Conservation (phyloP, 1,140 invertebrate genomes). For the Dreissena rostriformis region DNA sequence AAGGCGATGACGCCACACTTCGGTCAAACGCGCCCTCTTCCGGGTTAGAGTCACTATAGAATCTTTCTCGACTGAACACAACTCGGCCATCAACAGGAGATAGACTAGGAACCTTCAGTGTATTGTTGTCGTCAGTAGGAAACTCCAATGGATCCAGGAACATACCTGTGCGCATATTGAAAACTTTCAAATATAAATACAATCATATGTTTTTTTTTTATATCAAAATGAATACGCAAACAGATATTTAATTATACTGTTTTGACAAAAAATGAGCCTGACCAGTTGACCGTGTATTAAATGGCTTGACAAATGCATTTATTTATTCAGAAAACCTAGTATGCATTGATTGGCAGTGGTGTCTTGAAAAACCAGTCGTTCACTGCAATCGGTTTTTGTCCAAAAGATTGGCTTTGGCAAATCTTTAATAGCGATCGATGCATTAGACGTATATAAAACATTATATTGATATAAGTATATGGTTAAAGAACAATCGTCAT, state of each 20-base stretch:
- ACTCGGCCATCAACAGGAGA: slow-evolving; percentile 37
- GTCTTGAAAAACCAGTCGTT: too few relatives aligned
- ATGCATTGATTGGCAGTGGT: too few relatives aligned
- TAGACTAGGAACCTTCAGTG: slow-evolving; percentile 44
- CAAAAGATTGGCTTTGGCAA: too few relatives aligned
- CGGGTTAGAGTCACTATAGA: slow-evolving; percentile 26
- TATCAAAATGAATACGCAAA: too few relatives aligned
- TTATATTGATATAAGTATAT: background rate
- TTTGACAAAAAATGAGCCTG: too few relatives aligned
- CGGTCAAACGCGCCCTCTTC: slow-evolving; percentile 11
- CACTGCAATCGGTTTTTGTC: too few relatives aligned
- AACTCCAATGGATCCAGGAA: slow-evolving; percentile 42
- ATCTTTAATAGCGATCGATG: background rate
- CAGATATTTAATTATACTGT: too few relatives aligned
- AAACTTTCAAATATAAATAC: too few relatives aligned
- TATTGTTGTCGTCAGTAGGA: slow-evolving; percentile 47
- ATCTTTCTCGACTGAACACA: background rate
- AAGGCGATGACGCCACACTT: slow-evolving; percentile 37
- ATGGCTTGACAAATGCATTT: too few relatives aligned
- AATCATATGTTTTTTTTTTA: too few relatives aligned
- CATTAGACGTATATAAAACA: background rate
- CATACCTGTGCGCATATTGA: slow-evolving; percentile 13
- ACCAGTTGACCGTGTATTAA: too few relatives aligned
- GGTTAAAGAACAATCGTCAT: background rate
- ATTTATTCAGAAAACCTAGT: too few relatives aligned